Evolutionary conservation across 2,113 vertebrate species (phyloP), one percentile per base, ranked within the genome.

Genomic region (Centrocercus urophasianus): DNA sequence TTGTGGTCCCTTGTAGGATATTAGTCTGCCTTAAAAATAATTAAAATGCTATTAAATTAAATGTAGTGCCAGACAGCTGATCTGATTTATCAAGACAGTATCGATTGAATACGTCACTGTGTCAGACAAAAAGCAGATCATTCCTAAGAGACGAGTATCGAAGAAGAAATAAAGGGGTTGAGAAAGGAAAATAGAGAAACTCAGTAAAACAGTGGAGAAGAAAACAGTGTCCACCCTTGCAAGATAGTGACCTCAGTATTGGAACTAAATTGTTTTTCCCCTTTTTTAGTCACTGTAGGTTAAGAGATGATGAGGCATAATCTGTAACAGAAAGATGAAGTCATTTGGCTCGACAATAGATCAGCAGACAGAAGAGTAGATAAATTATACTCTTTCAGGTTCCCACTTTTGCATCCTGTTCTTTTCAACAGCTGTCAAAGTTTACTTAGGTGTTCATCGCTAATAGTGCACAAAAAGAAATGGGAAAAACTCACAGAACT

Each of bases 211-310:
- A n/a, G 50, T 17, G n/a, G 32, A 27, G 47, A 40, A 79, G 60
- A 40, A 40, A 8, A 3, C 6, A n/a, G 15, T 25, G 10, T 50
- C 28, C 20, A 65, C 42, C 13, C 13, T 50, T 1, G 0, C 24
- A 19, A 76, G 38, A 28, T 42, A 74, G 11, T 17, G 25, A 3
- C 43, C 57, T 73, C n/a, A 59, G 16, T 47, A 20, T 13, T 63
- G 45, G 32, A 77, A 0, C 27, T 32, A 34, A 73, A 36, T 32
- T 42, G 21, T 8, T 77, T 60, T 77, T 24, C 38, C 10, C 13
- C 27, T 82, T 85, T 56, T 50, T 6, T 14, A 40, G 21, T 30
- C 27, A 56, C 56, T 8, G 20, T 47, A 81, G 54, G 48, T 48
- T 17, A 56, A 45, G 4, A 57, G 13, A 65, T 25, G 15, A 25